Evolutionary conservation across 2,113 vertebrate genomes (phyloP), one percentile per base, ranked within the genome.

Genomic region (Tiliqua scincoides): DNA sequence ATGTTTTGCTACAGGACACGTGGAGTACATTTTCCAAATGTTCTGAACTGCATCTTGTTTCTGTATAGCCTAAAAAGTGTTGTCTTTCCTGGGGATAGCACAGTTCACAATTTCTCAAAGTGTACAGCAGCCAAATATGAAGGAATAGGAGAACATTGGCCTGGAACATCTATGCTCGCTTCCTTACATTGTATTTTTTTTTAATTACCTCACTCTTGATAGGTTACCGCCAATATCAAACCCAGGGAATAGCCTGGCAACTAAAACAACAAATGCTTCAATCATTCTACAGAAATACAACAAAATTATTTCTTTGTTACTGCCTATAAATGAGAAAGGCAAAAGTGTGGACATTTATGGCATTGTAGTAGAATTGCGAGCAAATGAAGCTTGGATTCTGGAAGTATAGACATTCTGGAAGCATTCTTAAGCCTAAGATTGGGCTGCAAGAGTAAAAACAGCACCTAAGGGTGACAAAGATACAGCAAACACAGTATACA

Each of bases 1-100:
- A 30, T 1, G 8, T 93, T 89, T 90, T 88, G 88, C 82, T 0
- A 1, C 85, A 84, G 79, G 82, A 85, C 61, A 88, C 63, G 40
- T 87, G 48, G 75, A 84, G 30, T 0, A 63, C 88, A 89, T 91
- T 94, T 85, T 89, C 85, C 88, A 93, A 80, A 89, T 87, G 85
- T 88, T 84, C 84, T 83, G 32, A 87, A 87, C 52, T 67, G 6
- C 0, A 83, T 93, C 83, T 71, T 90, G n/a, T 91, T 90, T 87
- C 88, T 80, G 40, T 85, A 82, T 67, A 85, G 0, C 89, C 10
- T 43, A 85, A 73, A 86, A 20, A 84, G 80, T 84, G 73, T 59
- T 87, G 0, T 61, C 35, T 89, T 92, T 91, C 43, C 79, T 91
- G 80, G 48, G 68, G 71, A 71, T n/a, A 79, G 84, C 1, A 61